These are phyloP conservation scores for Sebastes flavidus DNA, from an alignment of 2,797 vertebrate species.

Conservation along the genomic window DNA sequence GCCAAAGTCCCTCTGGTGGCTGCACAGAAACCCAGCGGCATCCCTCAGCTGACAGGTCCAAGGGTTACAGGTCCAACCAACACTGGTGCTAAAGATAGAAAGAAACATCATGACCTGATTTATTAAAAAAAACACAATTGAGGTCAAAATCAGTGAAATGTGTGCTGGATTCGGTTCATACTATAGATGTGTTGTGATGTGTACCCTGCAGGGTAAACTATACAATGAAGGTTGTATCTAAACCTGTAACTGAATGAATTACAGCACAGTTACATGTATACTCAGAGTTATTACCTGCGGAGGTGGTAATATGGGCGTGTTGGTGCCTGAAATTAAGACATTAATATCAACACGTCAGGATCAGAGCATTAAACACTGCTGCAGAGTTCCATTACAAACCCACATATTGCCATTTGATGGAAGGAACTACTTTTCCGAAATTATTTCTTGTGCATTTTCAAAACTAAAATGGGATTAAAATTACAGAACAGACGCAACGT, in stretches of 20 bases:
- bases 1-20: constrained; percentile 54
- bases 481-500: background rate
- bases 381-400: background rate
- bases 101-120: background rate
- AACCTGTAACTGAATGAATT: background rate
- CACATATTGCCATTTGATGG: background rate
- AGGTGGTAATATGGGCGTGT: background rate
- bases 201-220: background rate
- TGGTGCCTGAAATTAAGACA: constrained; percentile 22
- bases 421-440: background rate
- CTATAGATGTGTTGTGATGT: background rate
- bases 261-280: background rate
- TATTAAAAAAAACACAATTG: too few relatives aligned
- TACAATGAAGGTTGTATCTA: background rate
- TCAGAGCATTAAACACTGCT: background rate
- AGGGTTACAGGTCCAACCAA: background rate
- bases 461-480: background rate
- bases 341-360: constrained; percentile 11
- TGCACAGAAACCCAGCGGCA: background rate
- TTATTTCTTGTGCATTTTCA: background rate
- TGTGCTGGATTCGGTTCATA: background rate
- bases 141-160: background rate
- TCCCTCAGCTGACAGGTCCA: constrained; percentile 23
- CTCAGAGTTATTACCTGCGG: background rate
- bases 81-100: background rate